Conservation (phyloP, 2,797 vertebrate genomes). For the Myotis findleyi region DNA sequence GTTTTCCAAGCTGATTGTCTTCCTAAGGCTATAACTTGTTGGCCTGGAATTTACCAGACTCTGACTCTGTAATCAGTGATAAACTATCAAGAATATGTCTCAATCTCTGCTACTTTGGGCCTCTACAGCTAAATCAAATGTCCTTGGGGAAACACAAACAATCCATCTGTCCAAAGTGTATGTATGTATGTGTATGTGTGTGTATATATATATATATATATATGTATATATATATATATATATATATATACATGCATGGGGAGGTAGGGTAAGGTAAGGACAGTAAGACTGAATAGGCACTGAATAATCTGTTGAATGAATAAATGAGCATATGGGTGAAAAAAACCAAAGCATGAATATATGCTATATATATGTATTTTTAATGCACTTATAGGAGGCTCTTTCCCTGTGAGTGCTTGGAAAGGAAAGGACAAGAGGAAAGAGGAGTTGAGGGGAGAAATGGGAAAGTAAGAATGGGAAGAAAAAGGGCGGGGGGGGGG, state of each 20-base stretch:
- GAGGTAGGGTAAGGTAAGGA: no score
- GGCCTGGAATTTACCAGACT: background rate
- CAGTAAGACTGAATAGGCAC: background rate
- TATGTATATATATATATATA: background rate
- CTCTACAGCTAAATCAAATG: background rate
- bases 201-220: background rate
- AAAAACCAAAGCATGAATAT: background rate
- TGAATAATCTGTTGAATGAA: background rate
- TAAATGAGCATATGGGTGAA: background rate
- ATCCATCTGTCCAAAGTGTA: background rate
- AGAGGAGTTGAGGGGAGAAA: background rate
- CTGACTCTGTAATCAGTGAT: background rate
- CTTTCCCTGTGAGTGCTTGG: background rate
- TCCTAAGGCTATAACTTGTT: background rate
- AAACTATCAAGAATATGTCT: background rate
- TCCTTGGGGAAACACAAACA: background rate
- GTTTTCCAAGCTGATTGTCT: conserved; percentile 10
- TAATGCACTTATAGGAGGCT: background rate
- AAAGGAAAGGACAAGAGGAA: background rate
- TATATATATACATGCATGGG: background rate
- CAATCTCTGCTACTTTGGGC: background rate
- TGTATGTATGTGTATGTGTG: no score
- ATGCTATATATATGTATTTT: background rate
- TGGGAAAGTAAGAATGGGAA: background rate
- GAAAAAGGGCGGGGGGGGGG: no score